Percentiles rank a stretch among this genome's conserved stretches.
These are phyloP conservation scores for Atractosteus spatula DNA, from an alignment of 2,113 vertebrate genomes.

Conservation along the genomic window DNA sequence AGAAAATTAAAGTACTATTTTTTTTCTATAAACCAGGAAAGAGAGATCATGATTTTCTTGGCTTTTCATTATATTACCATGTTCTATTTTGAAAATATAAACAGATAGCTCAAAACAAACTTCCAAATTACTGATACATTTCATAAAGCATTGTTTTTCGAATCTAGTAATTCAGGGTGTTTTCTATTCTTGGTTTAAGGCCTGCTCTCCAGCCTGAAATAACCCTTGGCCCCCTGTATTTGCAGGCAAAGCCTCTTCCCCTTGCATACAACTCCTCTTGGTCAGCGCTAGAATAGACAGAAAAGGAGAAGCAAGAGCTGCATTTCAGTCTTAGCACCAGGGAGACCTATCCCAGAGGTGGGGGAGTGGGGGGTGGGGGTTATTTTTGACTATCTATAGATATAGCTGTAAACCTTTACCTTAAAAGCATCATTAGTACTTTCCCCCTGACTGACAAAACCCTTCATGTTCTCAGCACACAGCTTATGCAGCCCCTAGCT, in stretches of 20 bases:
- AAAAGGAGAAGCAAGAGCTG: constrained; percentile 45
- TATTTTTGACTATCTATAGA: constrained; percentile 13
- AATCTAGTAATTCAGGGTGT: too few relatives aligned
- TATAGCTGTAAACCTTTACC: constrained; percentile 51
- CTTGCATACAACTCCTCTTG: constrained; percentile 34
- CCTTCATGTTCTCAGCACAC: constrained; percentile 54
- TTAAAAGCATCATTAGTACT: constrained; percentile 59
- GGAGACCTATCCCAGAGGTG: constrained; percentile 40
- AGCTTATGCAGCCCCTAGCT: constrained; percentile 67
- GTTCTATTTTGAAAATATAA: too few relatives aligned
- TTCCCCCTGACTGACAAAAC: constrained; percentile 56
- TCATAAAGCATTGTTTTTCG: too few relatives aligned
- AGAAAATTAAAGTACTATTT: too few relatives aligned
- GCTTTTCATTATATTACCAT: too few relatives aligned
- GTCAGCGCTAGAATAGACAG: constrained; percentile 42
- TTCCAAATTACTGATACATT: too few relatives aligned
- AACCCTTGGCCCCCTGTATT: constrained; percentile 52
- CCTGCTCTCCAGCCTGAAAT: constrained; percentile 30
- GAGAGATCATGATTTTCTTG: too few relatives aligned
- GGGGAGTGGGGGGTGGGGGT: neutral
- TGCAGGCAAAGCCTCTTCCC: constrained; percentile 41
- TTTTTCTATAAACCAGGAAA: too few relatives aligned
- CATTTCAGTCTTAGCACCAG: constrained; percentile 45
- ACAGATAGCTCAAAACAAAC: too few relatives aligned
- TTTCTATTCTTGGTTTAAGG: too few relatives aligned